Conservation (phyloP, 2,113 vertebrate species). For the Salminus brasiliensis region DNA sequence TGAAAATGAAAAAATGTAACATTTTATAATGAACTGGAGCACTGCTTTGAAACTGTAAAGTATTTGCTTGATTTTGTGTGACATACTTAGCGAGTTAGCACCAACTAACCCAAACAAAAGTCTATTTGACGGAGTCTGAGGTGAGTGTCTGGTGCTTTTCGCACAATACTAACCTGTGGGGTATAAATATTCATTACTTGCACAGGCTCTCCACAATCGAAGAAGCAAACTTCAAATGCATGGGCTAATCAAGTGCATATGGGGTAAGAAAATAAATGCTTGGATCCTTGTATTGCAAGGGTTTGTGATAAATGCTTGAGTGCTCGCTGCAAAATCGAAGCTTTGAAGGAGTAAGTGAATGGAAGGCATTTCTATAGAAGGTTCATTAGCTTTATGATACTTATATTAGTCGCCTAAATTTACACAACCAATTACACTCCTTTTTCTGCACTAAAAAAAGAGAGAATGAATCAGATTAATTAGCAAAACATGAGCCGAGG, state of each 20-base stretch:
- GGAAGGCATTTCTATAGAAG: neutral
- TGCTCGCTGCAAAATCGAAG: neutral
- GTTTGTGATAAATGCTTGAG: neutral
- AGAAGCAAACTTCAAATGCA: no score
- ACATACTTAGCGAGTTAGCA: no score
- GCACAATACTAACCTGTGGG: neutral
- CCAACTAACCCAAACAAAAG: no score
- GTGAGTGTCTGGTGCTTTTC: no score
- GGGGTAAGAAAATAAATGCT: neutral
- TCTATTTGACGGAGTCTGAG: no score
- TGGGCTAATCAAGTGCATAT: neutral
- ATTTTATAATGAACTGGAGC: no score
- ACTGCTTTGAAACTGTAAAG: no score
- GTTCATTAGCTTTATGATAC: neutral
- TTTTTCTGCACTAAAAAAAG: constrained; percentile 31
- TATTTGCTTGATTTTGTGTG: no score
- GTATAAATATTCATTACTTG: neutral
- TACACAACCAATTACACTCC: constrained; percentile 15
- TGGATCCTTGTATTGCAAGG: no score
- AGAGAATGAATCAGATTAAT: constrained; percentile 33
- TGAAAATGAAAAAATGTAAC: no score
- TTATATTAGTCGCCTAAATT: neutral
- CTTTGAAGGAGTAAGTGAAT: neutral
- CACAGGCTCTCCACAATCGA: no score
- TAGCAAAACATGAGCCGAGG: constrained; percentile 32